These are phyloP conservation scores for Drosophila arizonae DNA, from an alignment of 1,140 invertebrate species.

Conservation along the genomic window DNA sequence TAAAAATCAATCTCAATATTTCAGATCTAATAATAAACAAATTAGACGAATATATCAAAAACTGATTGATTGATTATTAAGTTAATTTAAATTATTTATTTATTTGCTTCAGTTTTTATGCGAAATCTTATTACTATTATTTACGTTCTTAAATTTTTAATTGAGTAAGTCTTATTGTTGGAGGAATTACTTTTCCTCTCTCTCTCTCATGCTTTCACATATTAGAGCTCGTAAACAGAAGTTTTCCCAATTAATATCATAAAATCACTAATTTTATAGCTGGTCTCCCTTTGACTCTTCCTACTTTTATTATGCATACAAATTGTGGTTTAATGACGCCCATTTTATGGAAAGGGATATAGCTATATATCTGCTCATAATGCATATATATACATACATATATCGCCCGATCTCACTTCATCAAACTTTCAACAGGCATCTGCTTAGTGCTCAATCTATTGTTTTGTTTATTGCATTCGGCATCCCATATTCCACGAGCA, in stretches of 20 bases:
- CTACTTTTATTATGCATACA: constrained; percentile 58
- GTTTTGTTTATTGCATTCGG: constrained; percentile 65
- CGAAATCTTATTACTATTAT: neutral
- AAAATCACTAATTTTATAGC: constrained; percentile 42
- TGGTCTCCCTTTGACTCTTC: constrained; percentile 12
- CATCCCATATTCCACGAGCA: constrained; percentile 29
- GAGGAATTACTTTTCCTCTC: neutral
- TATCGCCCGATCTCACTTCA: constrained; percentile 67
- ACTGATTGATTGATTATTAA: too few species aligned
- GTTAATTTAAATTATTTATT: neutral
- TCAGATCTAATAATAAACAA: too few species aligned
- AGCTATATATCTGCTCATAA: constrained; percentile 35
- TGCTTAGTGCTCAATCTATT: constrained; percentile 40
- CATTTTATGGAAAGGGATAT: constrained; percentile 1
- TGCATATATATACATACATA: constrained; percentile 3
- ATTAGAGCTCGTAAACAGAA: constrained; percentile 27
- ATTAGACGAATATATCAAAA: too few species aligned
- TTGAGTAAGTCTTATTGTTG: neutral
- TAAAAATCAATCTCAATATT: too few species aligned
- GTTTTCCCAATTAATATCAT: constrained; percentile 39
- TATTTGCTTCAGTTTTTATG: neutral
- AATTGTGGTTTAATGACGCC: constrained; percentile 65
- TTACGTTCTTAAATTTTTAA: too few species aligned
- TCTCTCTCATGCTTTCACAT: constrained; percentile 7
- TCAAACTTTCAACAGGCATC: constrained; percentile 71